Base-by-base conservation (phyloP, 2,113 vertebrate species). In the Guaruba guarouba region DNA sequence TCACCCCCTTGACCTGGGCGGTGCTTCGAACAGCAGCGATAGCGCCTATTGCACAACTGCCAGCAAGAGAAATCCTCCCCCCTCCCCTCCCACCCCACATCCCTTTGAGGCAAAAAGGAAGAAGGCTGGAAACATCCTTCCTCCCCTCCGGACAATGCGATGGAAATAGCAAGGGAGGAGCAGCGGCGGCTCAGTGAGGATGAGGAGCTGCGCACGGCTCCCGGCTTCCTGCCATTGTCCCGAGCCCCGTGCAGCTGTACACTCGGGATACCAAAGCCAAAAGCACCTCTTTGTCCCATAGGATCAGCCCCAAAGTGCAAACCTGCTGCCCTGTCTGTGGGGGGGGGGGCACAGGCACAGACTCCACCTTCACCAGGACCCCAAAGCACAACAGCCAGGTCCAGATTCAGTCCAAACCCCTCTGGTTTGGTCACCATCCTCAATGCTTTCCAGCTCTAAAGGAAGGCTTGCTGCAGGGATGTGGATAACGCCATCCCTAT, bases 111-210 rank as follows among this genome's bases (percentile, higher is more conserved):
- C 87, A 23, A 3, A 71, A 27, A 79, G 92, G 94, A 91, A 95
- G 85, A 69, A 82, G 94, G 94, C 79, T 95, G 94, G 93, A 88
- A 86, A 95, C 86, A 95, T 96, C 95, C 96, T 97, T 96, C 96
- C 96, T 88, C 84, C 5, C 18, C 86, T 23, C 7, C 1, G 61
- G 81, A 97, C 95, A 95, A 95, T 95, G 91, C 7, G 46, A 17
- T 87, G 95, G 94, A 95, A 97, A 93, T 55, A 87, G 92, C 76
- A 64, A 49, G 83, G 96, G 92, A 95, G 96, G 73, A 86, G 87
- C 57, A 12, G 61, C 3, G 9, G 64, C 39, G 8, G 89, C 63
- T 44, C 78, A 3, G 11, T 5, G 6, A 49, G 70, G 80, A 68
- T 7, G 84, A 41, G 77, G 55, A 70, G 86, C 82, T 6, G 48